Evolutionary conservation across 92 coral and sea anemone species (phyloP).

Genomic region (Palythoa grandiflora): DNA sequence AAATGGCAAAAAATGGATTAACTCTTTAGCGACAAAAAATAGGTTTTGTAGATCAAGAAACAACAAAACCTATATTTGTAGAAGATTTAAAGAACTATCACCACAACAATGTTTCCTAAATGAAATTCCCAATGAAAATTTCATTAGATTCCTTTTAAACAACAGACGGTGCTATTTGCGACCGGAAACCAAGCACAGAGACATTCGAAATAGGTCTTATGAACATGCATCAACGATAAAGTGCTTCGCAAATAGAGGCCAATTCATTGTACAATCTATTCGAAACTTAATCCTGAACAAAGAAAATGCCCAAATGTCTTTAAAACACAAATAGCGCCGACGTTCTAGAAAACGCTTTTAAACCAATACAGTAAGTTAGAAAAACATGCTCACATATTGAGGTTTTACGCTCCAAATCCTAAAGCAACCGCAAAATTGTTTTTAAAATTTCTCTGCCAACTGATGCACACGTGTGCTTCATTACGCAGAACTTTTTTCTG

Average conservation of each 20-base stretch:
- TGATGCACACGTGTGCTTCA: slow-evolving; percentile 26
- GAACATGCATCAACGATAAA: slow-evolving; percentile 12
- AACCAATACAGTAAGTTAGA: not conserved
- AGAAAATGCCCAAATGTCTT: slow-evolving; percentile 24
- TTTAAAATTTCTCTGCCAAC: not conserved
- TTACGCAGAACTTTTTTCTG: not conserved
- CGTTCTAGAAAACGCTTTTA: not conserved
- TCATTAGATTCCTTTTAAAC: slow-evolving; percentile 41
- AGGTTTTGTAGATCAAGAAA: not conserved
- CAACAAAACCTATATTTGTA: slow-evolving; percentile 37
- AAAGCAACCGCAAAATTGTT: not conserved
- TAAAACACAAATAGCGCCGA: slow-evolving; percentile 45
- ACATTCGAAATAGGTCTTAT: slow-evolving; percentile 28
- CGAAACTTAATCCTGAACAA: slow-evolving; percentile 16
- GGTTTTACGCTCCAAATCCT: not conserved
- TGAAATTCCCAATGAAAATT: slow-evolving; percentile 50
- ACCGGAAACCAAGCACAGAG: slow-evolving; percentile 34
- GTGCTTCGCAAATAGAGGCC: slow-evolving; percentile 29
- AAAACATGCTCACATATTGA: not conserved
- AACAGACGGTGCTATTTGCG: slow-evolving; percentile 47
- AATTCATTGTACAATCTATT: slow-evolving; percentile 32
- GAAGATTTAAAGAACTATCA: slow-evolving; percentile 20
- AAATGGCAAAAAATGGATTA: slow-evolving; percentile 21
- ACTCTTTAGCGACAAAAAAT: slow-evolving; percentile 26
- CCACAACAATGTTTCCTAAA: slow-evolving; percentile 34